Conservation (phyloP, 2,888 invertebrate genomes). For the Siphlonurus alternatus region DNA sequence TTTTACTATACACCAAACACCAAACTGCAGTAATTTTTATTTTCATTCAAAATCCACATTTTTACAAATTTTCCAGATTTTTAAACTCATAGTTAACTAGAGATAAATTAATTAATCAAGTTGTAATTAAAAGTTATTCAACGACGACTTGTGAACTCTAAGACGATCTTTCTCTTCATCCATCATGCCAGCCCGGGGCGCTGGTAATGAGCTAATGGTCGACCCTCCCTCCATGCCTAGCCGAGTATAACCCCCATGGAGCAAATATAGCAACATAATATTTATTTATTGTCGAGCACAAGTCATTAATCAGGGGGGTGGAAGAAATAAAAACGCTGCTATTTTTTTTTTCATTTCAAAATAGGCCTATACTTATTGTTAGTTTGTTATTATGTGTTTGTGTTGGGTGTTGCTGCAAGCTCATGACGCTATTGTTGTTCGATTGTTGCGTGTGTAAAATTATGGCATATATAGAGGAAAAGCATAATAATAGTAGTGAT, state of each 20-base stretch:
- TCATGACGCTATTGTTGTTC: neutral
- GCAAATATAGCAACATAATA: neutral
- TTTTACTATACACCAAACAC: no score
- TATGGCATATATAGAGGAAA: neutral
- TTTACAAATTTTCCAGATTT: no score
- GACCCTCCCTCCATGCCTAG: neutral
- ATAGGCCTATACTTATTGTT: neutral
- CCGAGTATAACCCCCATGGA: neutral
- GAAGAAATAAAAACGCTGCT: neutral
- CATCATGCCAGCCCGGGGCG: neutral
- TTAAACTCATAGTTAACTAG: no score
- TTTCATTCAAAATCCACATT: no score
- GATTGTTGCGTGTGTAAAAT: neutral
- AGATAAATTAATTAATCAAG: no score
- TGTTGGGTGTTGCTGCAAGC: neutral
- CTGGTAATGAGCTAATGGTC: constrained; percentile 2
- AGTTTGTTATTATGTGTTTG: neutral
- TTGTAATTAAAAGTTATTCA: no score
- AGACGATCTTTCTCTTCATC: neutral
- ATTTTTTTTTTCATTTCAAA: neutral
- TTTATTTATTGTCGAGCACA: neutral
- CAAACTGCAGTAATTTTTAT: no score
- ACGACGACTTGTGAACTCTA: no score
- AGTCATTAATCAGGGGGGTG: neutral
- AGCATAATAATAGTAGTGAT: neutral